Base-by-base conservation (phyloP, 2,888 invertebrate species). In the Eupithecia centaureata region DNA sequence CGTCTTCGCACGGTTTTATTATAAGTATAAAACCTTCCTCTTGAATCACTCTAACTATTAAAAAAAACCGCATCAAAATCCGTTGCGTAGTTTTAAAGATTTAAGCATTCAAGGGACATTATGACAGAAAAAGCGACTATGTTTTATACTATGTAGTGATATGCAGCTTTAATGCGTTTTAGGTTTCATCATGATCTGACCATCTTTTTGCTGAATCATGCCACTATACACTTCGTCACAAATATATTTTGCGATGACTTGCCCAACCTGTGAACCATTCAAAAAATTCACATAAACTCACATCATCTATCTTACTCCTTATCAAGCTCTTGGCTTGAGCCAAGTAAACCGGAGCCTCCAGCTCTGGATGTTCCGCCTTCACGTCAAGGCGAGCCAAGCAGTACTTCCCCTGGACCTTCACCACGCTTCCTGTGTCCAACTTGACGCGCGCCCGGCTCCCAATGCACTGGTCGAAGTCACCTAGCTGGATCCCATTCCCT, bases 381-480 rank as follows among this genome's bases (percentile, higher is more conserved):
- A 95, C 83, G 80, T 96, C 96, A 66, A 96, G 86, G 59, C 93
- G 94, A 35, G 95, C 96, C 75, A 96, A 83, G 78, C 96, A 96
- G 83, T 96, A 96, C 82, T 95, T 95, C 38, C 96, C 96, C 73
- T 95, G 94, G 63, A 96, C 91, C 80, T 92, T 94, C 10, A 95
- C 94, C 30, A 95, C 91, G 67, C 93, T 94, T 28, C 94, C 94
- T n/a, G 91, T 90, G 59, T 94, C 94, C 71, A 95, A 85, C 77
- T 94, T 94, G 7, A 95, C 92, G 73, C 95, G 94, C 0, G 95
- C 94, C 27, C 94, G 92, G 18, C 95, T 94, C 58, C 88, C 94
- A 70, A 95, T 88, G 78, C 96, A 96, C 86, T 95, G 94, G 86
- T 95, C 95, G 79, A 95, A 96, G 88, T 96, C 96, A 15, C 96